Percentiles rank a stretch among this genome's conserved stretches.
Evolutionary conservation across 2,113 vertebrate genomes (phyloP).

Genomic region (Daboia siamensis): DNA sequence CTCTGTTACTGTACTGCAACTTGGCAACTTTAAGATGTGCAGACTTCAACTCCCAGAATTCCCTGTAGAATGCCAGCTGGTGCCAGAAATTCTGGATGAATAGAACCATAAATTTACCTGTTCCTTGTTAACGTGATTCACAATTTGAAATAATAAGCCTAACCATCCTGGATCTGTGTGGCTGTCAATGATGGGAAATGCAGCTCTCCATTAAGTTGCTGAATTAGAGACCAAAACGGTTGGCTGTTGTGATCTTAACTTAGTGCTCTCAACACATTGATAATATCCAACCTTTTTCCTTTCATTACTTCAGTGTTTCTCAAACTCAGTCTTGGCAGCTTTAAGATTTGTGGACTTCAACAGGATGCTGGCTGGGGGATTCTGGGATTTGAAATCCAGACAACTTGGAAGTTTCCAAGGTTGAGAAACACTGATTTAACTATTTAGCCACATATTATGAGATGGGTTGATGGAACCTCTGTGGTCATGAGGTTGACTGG

Average conservation of each 20-base stretch:
- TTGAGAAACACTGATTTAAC: not conserved
- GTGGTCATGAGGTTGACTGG: not conserved
- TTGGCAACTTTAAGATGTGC: not conserved
- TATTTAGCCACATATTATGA: not conserved
- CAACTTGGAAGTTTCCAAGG: not conserved
- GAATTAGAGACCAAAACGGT: not conserved
- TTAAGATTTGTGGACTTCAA: not conserved
- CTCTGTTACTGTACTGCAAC: constrained; percentile 66
- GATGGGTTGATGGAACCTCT: not conserved
- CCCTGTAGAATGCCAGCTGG: constrained; percentile 50
- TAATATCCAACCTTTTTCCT: constrained; percentile 37
- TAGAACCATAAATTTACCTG: constrained; percentile 53
- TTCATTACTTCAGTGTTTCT: not conserved
- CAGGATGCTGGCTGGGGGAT: not conserved
- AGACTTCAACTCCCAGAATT: not conserved
- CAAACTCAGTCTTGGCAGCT: not conserved
- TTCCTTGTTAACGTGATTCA: not conserved
- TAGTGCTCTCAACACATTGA: constrained; percentile 18
- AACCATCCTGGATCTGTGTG: not conserved
- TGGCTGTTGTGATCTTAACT: not conserved
- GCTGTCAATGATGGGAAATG: not conserved
- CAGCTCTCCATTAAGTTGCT: not conserved
- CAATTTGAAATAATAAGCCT: not conserved
- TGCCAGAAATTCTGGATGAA: constrained; percentile 53
- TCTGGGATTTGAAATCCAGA: not conserved